phyloP scores from a whole-genome alignment of 2,797 vertebrate genomes.

The Gouania willdenowi region DNA sequence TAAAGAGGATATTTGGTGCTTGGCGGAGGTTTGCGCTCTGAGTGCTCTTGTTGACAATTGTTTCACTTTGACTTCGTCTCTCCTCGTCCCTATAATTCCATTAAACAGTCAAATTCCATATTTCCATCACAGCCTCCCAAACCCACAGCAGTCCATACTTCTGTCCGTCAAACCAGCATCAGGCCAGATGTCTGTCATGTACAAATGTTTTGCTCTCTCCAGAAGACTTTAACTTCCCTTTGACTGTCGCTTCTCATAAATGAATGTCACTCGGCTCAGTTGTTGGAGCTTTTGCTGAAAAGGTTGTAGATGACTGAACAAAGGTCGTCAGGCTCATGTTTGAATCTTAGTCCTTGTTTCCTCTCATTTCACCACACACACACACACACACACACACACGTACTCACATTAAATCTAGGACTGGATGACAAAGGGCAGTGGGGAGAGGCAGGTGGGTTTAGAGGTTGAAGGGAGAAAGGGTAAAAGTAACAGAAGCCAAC shows the following conservation, averaged over 20 bases:
- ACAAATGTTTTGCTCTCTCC: conserved; percentile 54
- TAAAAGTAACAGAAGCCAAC: conserved; percentile 43
- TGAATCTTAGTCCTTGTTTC: conserved; percentile 22
- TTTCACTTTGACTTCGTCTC: conserved; percentile 16
- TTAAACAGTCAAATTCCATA: conserved; percentile 61
- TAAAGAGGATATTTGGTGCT: no score
- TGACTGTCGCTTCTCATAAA: conserved; percentile 49
- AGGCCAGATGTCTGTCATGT: conserved; percentile 61
- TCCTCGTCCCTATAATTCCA: conserved; percentile 44
- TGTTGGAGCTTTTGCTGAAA: conserved; percentile 41
- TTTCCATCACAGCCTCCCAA: conserved; percentile 56
- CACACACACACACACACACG: background rate
- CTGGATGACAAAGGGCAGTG: conserved; percentile 35
- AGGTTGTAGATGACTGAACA: conserved; percentile 27
- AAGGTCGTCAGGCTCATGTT: conserved; percentile 52
- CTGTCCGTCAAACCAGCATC: conserved; percentile 32
- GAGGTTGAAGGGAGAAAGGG: conserved; percentile 16
- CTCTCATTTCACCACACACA: conserved; percentile 2
- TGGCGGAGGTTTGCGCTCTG: no score
- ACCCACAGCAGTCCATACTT: conserved; percentile 27
- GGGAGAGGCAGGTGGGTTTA: conserved; percentile 49
- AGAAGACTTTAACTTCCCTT: conserved; percentile 45
- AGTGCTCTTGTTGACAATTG: no score
- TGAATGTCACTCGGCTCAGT: conserved; percentile 45
- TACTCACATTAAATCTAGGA: conserved; percentile 4